Evolutionary conservation across 1,140 invertebrate species (phyloP).

Genomic region (Wiebesia pumilae): DNA sequence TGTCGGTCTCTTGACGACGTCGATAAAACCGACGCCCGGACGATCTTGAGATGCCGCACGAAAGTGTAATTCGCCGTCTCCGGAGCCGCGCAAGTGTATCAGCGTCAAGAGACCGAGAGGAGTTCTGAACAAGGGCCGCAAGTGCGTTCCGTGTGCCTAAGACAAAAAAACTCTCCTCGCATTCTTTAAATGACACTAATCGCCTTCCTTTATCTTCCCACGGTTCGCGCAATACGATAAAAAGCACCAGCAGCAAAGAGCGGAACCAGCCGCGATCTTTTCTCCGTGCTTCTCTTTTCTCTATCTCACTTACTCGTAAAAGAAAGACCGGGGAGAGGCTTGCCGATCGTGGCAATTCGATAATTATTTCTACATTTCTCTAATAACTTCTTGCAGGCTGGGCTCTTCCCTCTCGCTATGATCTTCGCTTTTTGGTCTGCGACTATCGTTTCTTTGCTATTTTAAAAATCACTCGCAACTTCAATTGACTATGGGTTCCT

Average conservation of each 20-base stretch:
- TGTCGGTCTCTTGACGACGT: constrained; percentile 41
- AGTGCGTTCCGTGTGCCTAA: constrained; percentile 57
- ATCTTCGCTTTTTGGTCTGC: background rate
- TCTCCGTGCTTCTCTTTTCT: background rate
- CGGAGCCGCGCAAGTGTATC: constrained; percentile 39
- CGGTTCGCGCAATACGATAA: constrained; percentile 66
- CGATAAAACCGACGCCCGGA: constrained; percentile 48
- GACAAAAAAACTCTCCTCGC: constrained; percentile 65
- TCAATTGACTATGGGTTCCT: background rate
- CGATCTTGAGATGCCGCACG: constrained; percentile 45
- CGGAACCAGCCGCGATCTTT: constrained; percentile 54
- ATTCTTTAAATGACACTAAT: constrained; percentile 75
- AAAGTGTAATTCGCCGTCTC: background rate
- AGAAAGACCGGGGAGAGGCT: constrained; percentile 31
- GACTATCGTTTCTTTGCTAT: background rate
- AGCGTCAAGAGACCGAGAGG: background rate
- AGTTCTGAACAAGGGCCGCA: constrained; percentile 58
- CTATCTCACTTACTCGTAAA: constrained; percentile 9
- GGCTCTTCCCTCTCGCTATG: constrained; percentile 16
- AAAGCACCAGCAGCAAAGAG: constrained; percentile 56
- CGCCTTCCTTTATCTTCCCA: constrained; percentile 75
- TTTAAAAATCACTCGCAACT: background rate
- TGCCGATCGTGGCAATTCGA: constrained; percentile 66
- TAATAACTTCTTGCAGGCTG: constrained; percentile 64
- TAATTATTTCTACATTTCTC: constrained; percentile 72